Conservation (phyloP, 2,113 vertebrate species). For the Carassius auratus region DNA sequence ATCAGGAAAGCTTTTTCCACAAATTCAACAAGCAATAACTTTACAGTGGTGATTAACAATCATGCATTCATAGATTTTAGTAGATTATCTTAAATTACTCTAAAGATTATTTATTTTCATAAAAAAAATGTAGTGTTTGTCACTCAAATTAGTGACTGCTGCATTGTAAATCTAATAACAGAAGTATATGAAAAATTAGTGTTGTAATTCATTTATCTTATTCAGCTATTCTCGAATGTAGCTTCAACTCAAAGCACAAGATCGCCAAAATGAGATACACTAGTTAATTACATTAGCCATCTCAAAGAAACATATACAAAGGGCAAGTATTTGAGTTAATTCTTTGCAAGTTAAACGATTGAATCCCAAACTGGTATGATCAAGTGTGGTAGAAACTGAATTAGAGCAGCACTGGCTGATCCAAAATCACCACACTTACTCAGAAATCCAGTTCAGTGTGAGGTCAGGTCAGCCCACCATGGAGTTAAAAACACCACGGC, state of each 20-base stretch:
- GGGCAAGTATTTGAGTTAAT: neutral
- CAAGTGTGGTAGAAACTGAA: constrained; percentile 53
- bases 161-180: neutral
- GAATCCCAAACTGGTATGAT: constrained; percentile 32
- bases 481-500: constrained; percentile 56
- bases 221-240: neutral
- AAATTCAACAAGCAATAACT: neutral
- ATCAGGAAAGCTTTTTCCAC: neutral
- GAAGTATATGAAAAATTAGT: neutral
- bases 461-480: constrained; percentile 72
- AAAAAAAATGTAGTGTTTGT: too few relatives aligned
- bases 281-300: neutral
- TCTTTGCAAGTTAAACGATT: neutral
- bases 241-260: neutral
- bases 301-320: constrained; percentile 4
- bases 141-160: neutral
- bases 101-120: neutral
- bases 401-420: constrained; percentile 26
- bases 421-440: constrained; percentile 56
- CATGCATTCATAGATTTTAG: neutral
- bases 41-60: neutral
- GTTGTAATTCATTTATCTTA: neutral
- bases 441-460: constrained; percentile 66
- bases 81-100: too few relatives aligned
- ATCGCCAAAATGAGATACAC: neutral